These are phyloP conservation scores for Atractosteus spatula DNA, from an alignment of 2,113 vertebrate genomes.

Conservation along the genomic window DNA sequence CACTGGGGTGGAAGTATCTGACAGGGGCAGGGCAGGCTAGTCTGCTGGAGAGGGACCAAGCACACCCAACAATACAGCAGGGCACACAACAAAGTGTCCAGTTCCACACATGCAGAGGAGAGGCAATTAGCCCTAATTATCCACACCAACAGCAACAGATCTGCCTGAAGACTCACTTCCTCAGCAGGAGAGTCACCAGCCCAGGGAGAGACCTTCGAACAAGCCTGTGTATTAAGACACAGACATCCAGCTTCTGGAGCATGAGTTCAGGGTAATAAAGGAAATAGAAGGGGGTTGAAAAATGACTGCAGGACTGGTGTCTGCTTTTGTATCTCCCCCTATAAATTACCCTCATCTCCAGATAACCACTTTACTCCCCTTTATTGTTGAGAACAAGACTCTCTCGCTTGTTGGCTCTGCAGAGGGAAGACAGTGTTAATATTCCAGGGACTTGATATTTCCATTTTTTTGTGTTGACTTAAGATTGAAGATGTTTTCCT, in stretches of 20 bases:
- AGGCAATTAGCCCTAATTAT: slow-evolving; percentile 39
- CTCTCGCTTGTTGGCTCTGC: neutral
- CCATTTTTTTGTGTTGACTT: neutral
- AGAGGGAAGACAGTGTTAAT: neutral
- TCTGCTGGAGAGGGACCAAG: slow-evolving; percentile 38
- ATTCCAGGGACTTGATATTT: neutral
- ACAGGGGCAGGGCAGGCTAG: slow-evolving; percentile 18
- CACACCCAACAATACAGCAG: slow-evolving; percentile 24
- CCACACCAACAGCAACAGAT: slow-evolving; percentile 40
- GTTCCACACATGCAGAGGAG: slow-evolving; percentile 37
- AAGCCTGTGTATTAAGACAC: neutral
- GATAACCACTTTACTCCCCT: neutral
- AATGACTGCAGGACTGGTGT: slow-evolving; percentile 36
- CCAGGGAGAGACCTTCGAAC: slow-evolving; percentile 31
- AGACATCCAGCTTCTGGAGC: neutral
- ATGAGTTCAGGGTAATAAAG: slow-evolving; percentile 43
- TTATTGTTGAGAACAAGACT: neutral
- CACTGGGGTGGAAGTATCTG: slow-evolving; percentile 17
- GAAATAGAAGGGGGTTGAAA: slow-evolving; percentile 50
- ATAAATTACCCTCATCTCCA: slow-evolving; percentile 13
- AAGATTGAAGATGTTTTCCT: neutral
- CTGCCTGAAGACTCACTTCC: slow-evolving; percentile 40
- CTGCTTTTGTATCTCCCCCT: slow-evolving; percentile 33
- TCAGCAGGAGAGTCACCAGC: slow-evolving; percentile 44
- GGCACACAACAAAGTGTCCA: slow-evolving; percentile 41